Percentiles rank a stretch among this genome's conserved stretches.
phyloP scores from a whole-genome alignment of 2,888 invertebrate species.

The Drosophila fulvimacula region DNA sequence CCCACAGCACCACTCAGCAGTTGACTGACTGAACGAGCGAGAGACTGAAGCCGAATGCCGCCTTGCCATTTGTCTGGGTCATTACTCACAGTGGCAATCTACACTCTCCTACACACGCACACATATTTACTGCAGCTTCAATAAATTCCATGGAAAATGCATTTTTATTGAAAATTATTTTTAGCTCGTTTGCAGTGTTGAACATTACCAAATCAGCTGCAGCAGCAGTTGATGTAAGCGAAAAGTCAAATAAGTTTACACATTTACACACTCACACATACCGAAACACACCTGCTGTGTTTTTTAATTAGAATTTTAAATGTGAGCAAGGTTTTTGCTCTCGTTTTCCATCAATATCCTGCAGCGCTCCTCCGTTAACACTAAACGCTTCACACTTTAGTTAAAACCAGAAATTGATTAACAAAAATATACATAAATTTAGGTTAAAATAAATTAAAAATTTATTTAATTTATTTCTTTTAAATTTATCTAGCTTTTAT shows the following conservation, averaged over 20 bases:
- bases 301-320: conserved; percentile 58
- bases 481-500: neutral
- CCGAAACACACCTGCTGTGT: neutral
- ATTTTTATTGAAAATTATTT: conserved; percentile 74
- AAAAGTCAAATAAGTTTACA: neutral
- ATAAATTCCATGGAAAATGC: conserved; percentile 65
- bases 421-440: conserved; percentile 3
- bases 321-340: conserved; percentile 17
- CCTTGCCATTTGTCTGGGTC: conserved; percentile 72
- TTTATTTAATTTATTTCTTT: too few species aligned
- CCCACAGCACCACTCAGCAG: conserved; percentile 3
- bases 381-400: conserved; percentile 40
- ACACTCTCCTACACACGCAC: neutral
- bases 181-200: conserved; percentile 34
- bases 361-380: conserved; percentile 23
- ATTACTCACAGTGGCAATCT: conserved; percentile 72
- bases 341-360: conserved; percentile 30
- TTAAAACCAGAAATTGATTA: conserved; percentile 1
- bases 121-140: conserved; percentile 50
- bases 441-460: too few species aligned
- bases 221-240: conserved; percentile 11
- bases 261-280: conserved; percentile 11
- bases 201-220: conserved; percentile 35
- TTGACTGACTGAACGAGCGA: conserved; percentile 35
- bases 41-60: conserved; percentile 49